Conservation (phyloP, 1,140 invertebrate species). For the Bombus confusus region DNA sequence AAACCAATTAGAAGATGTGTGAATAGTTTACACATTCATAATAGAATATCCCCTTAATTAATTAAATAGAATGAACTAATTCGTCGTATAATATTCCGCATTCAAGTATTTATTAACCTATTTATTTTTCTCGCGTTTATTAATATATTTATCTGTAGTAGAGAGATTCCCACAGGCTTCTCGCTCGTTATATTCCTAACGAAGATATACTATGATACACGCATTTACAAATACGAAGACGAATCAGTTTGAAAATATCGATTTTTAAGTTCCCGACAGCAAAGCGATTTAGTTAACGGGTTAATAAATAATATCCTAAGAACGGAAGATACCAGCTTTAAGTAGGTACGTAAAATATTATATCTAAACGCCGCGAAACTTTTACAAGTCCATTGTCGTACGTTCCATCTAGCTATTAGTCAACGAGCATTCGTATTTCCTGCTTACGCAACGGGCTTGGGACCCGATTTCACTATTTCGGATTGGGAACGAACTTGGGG, state of each 20-base stretch:
- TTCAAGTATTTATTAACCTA: not conserved
- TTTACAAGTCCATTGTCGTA: not conserved
- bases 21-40: not conserved
- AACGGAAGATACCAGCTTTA: not conserved
- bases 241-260: not conserved
- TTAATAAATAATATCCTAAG: not conserved
- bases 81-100: not conserved
- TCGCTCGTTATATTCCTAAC: not conserved
- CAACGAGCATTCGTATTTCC: constrained; percentile 50
- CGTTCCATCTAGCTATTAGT: constrained; percentile 41
- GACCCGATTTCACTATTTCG: constrained; percentile 60
- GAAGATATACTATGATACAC: not conserved
- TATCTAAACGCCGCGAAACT: not conserved
- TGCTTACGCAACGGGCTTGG: constrained; percentile 49
- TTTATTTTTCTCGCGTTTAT: too few species aligned
- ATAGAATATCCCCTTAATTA: too few species aligned
- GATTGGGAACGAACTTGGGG: constrained; percentile 10
- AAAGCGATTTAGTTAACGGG: not conserved
- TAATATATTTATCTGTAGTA: too few species aligned
- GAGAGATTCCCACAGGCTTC: too few species aligned
- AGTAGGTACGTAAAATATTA: not conserved
- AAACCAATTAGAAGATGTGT: too few species aligned
- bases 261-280: too few species aligned
- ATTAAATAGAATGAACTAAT: not conserved
- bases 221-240: not conserved